Evolutionary conservation across 2,888 invertebrate genomes (phyloP).

Genomic region (Steinernema hermaphroditum): DNA sequence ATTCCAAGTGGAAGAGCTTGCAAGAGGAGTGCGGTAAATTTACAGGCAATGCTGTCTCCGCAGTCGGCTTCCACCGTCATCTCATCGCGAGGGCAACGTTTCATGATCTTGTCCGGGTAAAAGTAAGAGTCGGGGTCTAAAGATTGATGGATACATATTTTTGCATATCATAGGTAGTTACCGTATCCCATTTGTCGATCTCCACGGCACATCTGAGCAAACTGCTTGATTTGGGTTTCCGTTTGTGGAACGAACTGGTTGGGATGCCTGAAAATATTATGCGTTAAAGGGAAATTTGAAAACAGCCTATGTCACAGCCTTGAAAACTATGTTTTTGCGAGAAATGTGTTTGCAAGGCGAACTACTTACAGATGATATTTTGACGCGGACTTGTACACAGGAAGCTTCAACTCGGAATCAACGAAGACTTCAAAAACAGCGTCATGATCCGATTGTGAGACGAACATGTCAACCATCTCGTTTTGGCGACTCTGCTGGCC

Average conservation of each 20-base stretch:
- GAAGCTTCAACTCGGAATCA: conserved; percentile 55
- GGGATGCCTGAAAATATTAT: neutral
- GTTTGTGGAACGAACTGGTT: neutral
- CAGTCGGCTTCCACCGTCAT: conserved; percentile 4
- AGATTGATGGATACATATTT: too few relatives aligned
- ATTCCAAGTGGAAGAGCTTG: neutral
- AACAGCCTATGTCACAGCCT: too few relatives aligned
- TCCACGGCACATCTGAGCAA: conserved; percentile 11
- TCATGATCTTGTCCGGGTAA: neutral
- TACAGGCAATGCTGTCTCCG: neutral
- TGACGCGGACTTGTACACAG: conserved; percentile 60
- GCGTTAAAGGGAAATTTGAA: conserved; percentile 3
- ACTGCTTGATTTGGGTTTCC: neutral
- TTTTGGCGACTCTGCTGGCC: conserved; percentile 56
- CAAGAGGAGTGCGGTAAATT: neutral
- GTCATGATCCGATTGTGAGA: conserved; percentile 62
- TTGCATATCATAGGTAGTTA: conserved; percentile 29
- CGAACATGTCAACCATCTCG: conserved; percentile 66
- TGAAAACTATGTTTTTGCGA: too few relatives aligned
- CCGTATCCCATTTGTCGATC: conserved; percentile 41
- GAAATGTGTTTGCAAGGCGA: too few relatives aligned
- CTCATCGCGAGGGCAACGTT: neutral
- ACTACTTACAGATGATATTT: conserved; percentile 55
- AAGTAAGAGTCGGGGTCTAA: neutral
- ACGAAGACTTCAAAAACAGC: conserved; percentile 65